Evolutionary conservation across 2,113 vertebrate genomes (phyloP).

Genomic region (Oreochromis tanganicae): DNA sequence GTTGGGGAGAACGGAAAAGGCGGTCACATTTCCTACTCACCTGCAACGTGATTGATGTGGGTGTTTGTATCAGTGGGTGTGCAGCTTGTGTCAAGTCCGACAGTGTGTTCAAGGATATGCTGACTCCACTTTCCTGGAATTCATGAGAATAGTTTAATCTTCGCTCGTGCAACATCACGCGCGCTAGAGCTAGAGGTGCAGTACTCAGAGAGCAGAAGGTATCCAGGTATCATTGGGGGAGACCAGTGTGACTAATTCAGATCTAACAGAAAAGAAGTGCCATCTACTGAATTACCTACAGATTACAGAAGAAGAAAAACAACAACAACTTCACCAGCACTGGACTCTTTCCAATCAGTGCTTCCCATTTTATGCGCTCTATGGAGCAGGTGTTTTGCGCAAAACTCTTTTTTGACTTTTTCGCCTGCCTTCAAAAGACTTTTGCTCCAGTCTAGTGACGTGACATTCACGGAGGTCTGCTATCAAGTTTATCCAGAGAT

Average conservation of each 20-base stretch:
- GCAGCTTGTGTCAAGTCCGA: conserved; percentile 27
- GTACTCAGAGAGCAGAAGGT: background rate
- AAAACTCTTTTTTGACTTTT: conserved; percentile 19
- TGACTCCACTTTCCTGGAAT: conserved; percentile 52
- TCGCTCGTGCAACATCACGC: conserved; percentile 33
- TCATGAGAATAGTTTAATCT: conserved; percentile 38
- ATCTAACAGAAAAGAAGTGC: background rate
- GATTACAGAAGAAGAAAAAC: background rate
- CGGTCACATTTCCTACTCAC: conserved; percentile 66
- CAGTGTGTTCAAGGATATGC: conserved; percentile 33
- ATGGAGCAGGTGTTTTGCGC: conserved; percentile 42
- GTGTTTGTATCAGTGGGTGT: conserved; percentile 62
- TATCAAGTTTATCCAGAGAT: background rate
- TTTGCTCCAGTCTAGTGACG: conserved; percentile 9
- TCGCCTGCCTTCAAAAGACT: conserved; percentile 19
- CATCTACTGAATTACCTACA: background rate
- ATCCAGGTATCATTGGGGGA: conserved; percentile 20
- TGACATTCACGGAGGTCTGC: background rate
- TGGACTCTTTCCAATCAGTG: conserved; percentile 1
- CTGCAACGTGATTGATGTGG: conserved; percentile 70
- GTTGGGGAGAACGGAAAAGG: conserved; percentile 36
- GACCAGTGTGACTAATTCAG: background rate
- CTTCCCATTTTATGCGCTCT: conserved; percentile 11
- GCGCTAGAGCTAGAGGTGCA: background rate
- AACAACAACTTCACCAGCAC: background rate